Percentiles rank a stretch among this genome's conserved stretches.
Evolutionary conservation across 2,113 vertebrate species (phyloP).

Genomic region (Hirundichthys speculiger): DNA sequence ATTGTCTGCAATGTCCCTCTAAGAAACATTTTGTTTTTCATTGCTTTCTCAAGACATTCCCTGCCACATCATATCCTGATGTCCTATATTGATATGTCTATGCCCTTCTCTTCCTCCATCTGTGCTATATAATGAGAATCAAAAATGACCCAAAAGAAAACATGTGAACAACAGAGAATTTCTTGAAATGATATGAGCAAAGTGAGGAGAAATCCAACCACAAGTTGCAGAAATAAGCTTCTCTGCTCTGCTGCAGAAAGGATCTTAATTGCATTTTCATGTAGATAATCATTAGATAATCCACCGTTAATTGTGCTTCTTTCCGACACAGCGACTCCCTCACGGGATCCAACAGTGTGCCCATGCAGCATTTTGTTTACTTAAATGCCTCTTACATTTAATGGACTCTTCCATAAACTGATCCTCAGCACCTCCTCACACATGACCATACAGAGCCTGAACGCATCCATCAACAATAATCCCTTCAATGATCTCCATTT

Average conservation of each 20-base stretch:
- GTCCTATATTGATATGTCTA: conserved; percentile 17
- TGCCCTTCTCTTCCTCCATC: conserved; percentile 28
- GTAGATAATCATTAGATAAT: conserved; percentile 70
- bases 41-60: conserved; percentile 5
- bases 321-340: conserved; percentile 59
- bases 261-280: conserved; percentile 80
- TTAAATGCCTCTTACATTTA: conserved; percentile 78
- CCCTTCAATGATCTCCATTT: conserved; percentile 76
- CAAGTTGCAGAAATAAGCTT: conserved; percentile 52
- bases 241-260: conserved; percentile 60
- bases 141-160: conserved; percentile 67
- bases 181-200: conserved; percentile 38
- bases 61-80: conserved; percentile 31
- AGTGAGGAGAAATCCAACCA: conserved; percentile 44
- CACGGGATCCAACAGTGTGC: conserved; percentile 65
- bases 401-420: conserved; percentile 78
- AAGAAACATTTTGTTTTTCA: conserved; percentile 11
- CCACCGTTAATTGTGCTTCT: conserved; percentile 67
- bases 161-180: conserved; percentile 58
- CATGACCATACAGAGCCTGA: conserved; percentile 66
- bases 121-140: conserved; percentile 50
- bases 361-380: conserved; percentile 70
- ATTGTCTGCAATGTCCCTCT: conserved; percentile 15
- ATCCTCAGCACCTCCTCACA: conserved; percentile 58
- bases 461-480: conserved; percentile 75